Evolutionary conservation across 2,888 invertebrate genomes (phyloP).

Genomic region (Sycophila texana): DNA sequence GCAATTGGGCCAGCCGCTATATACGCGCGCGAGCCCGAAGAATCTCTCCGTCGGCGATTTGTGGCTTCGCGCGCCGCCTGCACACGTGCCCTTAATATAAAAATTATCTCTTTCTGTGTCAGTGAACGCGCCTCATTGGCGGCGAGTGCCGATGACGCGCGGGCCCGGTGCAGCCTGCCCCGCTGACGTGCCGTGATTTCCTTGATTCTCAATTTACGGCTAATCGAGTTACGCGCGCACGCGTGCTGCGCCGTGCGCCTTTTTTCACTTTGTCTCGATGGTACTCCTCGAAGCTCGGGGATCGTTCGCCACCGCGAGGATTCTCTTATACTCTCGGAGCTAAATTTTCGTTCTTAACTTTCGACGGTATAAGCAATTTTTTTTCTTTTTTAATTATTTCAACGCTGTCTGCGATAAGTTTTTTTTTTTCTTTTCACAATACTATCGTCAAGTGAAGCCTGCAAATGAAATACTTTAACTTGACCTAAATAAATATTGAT

Average conservation of each 20-base stretch:
- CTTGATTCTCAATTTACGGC: conserved; percentile 51
- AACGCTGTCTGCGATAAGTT: neutral
- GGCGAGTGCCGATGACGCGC: conserved; percentile 9
- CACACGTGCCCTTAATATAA: conserved; percentile 55
- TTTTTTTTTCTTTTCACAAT: neutral
- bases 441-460: too few species aligned
- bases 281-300: neutral
- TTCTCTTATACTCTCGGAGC: too few species aligned
- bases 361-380: too few species aligned
- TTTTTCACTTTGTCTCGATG: neutral
- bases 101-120: conserved; percentile 56
- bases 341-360: too few species aligned
- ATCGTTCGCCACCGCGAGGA: too few species aligned
- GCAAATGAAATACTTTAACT: too few species aligned
- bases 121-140: conserved; percentile 49
- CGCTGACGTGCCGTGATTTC: conserved; percentile 49
- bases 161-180: neutral
- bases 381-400: neutral
- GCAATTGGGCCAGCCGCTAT: conserved; percentile 37
- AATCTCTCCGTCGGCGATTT: conserved; percentile 2
- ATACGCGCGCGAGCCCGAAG: neutral
- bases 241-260: conserved; percentile 1
- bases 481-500: too few species aligned
- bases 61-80: neutral
- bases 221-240: conserved; percentile 45